Evolutionary conservation across 2,113 vertebrate species (phyloP).

Genomic region (Megalops atlanticus): DNA sequence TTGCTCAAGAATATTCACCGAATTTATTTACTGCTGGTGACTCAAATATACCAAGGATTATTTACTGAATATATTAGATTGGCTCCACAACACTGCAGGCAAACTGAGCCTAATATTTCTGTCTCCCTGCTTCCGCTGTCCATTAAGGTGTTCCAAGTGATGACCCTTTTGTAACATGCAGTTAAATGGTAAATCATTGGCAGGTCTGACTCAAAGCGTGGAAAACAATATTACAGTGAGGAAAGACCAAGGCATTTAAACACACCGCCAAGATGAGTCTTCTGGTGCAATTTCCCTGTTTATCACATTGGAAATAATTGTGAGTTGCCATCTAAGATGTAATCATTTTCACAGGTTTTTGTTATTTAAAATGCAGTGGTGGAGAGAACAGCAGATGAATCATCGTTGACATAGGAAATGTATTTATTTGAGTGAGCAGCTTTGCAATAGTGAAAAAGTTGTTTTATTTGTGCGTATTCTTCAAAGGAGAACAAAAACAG

Average conservation of each 20-base stretch:
- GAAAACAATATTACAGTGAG: not conserved
- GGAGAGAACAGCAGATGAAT: not conserved
- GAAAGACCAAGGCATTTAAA: not conserved
- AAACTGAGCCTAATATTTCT: not conserved
- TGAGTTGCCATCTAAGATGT: not conserved
- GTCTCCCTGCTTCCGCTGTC: not conserved
- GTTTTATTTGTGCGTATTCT: not conserved
- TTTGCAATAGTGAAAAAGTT: not conserved
- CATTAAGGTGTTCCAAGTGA: not conserved
- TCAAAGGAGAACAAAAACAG: not conserved
- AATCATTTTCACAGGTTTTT: not conserved
- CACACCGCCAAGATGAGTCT: not conserved
- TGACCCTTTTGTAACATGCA: conserved; percentile 5
- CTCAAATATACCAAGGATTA: not conserved
- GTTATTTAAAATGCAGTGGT: not conserved
- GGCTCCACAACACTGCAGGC: not conserved
- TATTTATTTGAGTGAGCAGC: not conserved
- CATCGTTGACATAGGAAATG: not conserved
- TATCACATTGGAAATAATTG: not conserved
- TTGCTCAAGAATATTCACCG: conserved; percentile 20
- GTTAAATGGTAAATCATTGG: not conserved
- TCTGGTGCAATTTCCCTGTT: not conserved
- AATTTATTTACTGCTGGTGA: conserved; percentile 14
- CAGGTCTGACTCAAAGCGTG: not conserved
- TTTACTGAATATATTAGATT: conserved; percentile 27